phyloP scores from a whole-genome alignment of 2,797 vertebrate genomes.

The Darevskia mixta region DNA sequence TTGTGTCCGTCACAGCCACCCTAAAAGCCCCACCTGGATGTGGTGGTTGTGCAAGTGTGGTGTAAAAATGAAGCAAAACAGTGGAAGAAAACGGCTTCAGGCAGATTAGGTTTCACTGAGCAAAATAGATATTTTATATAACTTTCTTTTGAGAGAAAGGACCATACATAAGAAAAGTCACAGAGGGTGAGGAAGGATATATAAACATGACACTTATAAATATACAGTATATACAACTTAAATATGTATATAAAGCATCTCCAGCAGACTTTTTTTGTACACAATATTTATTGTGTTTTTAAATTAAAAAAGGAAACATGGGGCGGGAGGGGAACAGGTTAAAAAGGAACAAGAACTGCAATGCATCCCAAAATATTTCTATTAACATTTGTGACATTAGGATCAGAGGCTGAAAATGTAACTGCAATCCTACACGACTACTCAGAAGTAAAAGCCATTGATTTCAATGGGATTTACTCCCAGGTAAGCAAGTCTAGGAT shows the following conservation, averaged over 20 bases:
- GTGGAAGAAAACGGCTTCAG: not conserved
- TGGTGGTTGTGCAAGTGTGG: not conserved
- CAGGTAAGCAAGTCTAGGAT: not conserved
- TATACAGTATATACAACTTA: slow-evolving; percentile 46
- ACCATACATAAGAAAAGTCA: slow-evolving; percentile 24
- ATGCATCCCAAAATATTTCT: not conserved
- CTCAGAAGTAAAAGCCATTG: not conserved
- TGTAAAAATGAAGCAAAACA: not conserved
- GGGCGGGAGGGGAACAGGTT: not conserved
- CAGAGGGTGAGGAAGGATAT: not conserved
- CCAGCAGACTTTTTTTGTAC: slow-evolving; percentile 20
- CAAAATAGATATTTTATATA: slow-evolving; percentile 54
- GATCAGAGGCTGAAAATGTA: not conserved
- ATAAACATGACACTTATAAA: slow-evolving; percentile 34
- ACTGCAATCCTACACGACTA: too few species aligned
- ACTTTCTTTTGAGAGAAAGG: slow-evolving; percentile 31
- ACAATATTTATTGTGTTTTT: slow-evolving; percentile 15
- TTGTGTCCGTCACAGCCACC: not conserved
- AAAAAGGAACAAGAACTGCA: not conserved
- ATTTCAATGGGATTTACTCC: not conserved
- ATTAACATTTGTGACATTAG: not conserved
- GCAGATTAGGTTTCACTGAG: not conserved
- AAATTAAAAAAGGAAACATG: not conserved
- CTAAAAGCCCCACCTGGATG: too few species aligned
- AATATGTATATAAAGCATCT: slow-evolving; percentile 46